A percentile compares a stretch with the other conserved stretches of the same genome.
Evolutionary conservation across 2,888 invertebrate genomes (phyloP).

Genomic region (Hanleya hanleyi): DNA sequence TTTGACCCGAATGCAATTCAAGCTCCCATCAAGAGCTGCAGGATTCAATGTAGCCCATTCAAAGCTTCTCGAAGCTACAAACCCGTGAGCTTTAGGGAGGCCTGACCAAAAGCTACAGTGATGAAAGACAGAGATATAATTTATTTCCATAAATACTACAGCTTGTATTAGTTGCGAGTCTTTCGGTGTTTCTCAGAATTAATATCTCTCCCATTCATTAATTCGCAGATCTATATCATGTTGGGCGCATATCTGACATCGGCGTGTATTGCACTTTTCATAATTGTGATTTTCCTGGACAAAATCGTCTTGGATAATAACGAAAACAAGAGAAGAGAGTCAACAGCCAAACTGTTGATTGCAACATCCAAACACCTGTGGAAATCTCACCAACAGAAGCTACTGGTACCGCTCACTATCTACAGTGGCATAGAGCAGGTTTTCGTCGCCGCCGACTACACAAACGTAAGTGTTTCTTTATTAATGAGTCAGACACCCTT

Average conservation of each 20-base stretch:
- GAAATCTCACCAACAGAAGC: conserved; percentile 88
- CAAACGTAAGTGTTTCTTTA: conserved; percentile 73
- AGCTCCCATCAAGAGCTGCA: too few relatives aligned
- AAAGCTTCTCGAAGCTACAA: too few relatives aligned
- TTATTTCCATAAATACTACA: neutral
- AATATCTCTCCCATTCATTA: neutral
- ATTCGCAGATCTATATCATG: conserved; percentile 87
- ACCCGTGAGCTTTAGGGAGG: too few relatives aligned
- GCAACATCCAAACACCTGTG: conserved; percentile 91
- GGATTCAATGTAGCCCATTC: too few relatives aligned
- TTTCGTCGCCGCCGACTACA: conserved; percentile 87
- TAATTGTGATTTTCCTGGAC: conserved; percentile 91
- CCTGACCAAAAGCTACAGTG: too few relatives aligned
- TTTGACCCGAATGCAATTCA: too few relatives aligned
- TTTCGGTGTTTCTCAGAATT: neutral
- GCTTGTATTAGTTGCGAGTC: too few relatives aligned
- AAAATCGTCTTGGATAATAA: conserved; percentile 57
- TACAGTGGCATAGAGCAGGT: conserved; percentile 99
- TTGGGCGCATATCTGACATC: conserved; percentile 91
- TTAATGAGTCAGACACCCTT: too few relatives aligned
- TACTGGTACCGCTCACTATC: conserved; percentile 94
- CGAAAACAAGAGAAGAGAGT: conserved; percentile 20
- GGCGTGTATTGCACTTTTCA: conserved; percentile 87
- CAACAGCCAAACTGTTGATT: conserved; percentile 43
- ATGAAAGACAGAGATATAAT: too few relatives aligned